Evolutionary conservation across 2,797 vertebrate genomes (phyloP).

Genomic region (Phrynocephalus guinanensis): DNA sequence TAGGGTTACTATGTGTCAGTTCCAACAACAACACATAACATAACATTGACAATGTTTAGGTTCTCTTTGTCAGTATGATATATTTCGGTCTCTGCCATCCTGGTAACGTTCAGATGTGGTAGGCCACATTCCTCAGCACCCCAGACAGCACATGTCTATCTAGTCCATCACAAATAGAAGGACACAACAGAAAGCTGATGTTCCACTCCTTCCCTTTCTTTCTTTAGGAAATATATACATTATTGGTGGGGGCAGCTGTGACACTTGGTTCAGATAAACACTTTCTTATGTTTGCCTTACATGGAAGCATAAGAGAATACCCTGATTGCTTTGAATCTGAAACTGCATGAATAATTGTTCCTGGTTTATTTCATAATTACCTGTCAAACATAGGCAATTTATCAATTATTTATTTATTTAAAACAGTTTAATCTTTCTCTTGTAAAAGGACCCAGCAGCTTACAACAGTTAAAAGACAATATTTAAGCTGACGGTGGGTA

Average conservation of each 20-base stretch:
- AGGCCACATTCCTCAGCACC: no score
- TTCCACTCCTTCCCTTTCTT: not conserved
- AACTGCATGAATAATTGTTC: not conserved
- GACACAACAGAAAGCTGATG: not conserved
- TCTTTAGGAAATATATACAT: not conserved
- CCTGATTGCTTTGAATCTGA: not conserved
- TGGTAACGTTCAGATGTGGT: no score
- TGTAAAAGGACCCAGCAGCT: no score
- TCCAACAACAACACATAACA: no score
- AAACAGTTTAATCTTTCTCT: no score
- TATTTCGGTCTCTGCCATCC: no score
- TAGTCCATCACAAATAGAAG: not conserved
- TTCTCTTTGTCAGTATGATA: not conserved
- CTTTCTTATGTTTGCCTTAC: not conserved
- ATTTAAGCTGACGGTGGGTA: no score
- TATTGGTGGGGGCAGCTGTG: not conserved
- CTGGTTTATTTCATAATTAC: not conserved
- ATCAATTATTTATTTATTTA: no score
- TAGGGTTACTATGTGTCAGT: no score
- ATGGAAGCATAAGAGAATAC: not conserved
- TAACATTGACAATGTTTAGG: not conserved
- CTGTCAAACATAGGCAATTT: not conserved
- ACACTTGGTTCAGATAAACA: not conserved
- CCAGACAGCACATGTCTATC: not conserved
- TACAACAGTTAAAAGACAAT: no score